Evolutionary conservation across 2,888 invertebrate genomes (phyloP), one percentile per base, ranked within the genome.

Genomic region (Hirtodrosophila cameraria): DNA sequence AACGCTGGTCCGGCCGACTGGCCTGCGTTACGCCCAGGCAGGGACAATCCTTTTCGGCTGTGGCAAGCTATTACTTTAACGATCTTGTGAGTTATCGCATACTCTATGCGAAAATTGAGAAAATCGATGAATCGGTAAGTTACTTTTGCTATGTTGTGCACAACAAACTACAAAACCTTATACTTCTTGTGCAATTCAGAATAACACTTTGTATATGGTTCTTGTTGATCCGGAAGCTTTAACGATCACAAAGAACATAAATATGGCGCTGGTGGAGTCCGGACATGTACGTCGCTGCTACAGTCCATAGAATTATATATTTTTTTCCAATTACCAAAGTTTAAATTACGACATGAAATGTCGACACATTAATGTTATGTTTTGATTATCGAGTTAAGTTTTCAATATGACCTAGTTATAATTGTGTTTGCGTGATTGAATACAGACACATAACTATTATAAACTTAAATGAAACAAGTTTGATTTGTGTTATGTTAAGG

Each of bases 401-500:
- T 38, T 52, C 8, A 5, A 8, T 15, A 1, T 25, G 7, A 35
- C 1, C 12, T 16, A 5, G 15, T 7, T 23, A 38, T 53, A 1
- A 13, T 13, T 28, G n/a, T 46, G 38, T 38, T 27, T 16, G n/a
- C n/a, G n/a, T n/a, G n/a, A n/a, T n/a, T n/a, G n/a, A n/a, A n/a
- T n/a, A n/a, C n/a, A n/a, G n/a, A n/a, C n/a, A n/a, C 3, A 5
- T 18, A 3, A n/a, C n/a, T 6, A 27, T 31, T 9, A 1, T 20
- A 3, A 27, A n/a, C 15, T 30, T 33, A 81, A 58, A 72, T 85
- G 9, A 72, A 72, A 53, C 60, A 58, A 8, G 59, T 72, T 3
- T 57, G 57, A 8, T 69, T 23, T 57, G 88, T 88, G 7, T 65
- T 72, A 33, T 86, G 86, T 87, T 88, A 88, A 89, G 88, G 89